phyloP scores from a whole-genome alignment of 1,140 invertebrate species.

The Tetragnatha versicolor region DNA sequence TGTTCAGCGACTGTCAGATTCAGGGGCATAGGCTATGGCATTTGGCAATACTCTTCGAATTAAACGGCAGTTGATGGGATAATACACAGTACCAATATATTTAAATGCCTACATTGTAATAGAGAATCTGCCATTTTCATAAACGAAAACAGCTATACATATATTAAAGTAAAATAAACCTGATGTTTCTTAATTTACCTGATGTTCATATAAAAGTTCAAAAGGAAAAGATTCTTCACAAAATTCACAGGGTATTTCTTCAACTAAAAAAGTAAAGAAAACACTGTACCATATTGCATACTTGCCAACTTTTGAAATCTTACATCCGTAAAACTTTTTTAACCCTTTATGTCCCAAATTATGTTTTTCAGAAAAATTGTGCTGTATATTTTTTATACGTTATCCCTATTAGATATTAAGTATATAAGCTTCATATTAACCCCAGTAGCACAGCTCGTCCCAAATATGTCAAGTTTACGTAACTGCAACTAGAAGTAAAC shows the following conservation, averaged over 20 bases:
- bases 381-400: too few species aligned
- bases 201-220: constrained; percentile 16
- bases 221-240: constrained; percentile 6
- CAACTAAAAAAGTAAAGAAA: too few species aligned
- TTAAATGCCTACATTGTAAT: not conserved
- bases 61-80: not conserved
- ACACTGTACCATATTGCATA: too few species aligned
- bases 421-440: too few species aligned
- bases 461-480: too few species aligned
- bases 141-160: not conserved
- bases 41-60: not conserved
- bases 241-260: constrained; percentile 27
- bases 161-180: not conserved
- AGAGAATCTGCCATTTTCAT: not conserved
- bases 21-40: not conserved
- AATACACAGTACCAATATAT: not conserved
- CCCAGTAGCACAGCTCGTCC: too few species aligned
- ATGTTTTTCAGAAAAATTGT: too few species aligned
- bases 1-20: not conserved
- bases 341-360: too few species aligned
- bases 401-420: too few species aligned
- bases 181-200: not conserved
- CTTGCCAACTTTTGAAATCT: too few species aligned
- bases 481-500: too few species aligned
- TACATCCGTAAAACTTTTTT: too few species aligned